phyloP scores from a whole-genome alignment of 2,797 vertebrate species.

The Eurystomus glaucurus region DNA sequence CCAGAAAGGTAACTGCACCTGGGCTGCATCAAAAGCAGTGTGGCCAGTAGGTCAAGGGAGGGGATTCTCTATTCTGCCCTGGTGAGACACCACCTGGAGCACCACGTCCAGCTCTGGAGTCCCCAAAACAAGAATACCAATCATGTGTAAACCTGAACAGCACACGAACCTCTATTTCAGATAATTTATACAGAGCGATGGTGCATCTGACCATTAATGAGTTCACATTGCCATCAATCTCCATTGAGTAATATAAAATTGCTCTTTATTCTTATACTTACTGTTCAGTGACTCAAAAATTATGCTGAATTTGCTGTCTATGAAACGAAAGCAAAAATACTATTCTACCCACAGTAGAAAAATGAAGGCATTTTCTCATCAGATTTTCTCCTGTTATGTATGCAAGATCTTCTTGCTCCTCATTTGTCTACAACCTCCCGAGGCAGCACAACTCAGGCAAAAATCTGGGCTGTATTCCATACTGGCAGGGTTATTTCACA shows the following conservation, averaged over 20 bases:
- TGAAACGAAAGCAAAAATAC: neutral
- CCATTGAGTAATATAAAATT: neutral
- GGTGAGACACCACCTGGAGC: too few relatives aligned
- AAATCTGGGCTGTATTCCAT: too few relatives aligned
- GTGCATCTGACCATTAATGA: neutral
- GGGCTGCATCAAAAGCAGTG: too few relatives aligned
- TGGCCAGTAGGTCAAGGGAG: too few relatives aligned
- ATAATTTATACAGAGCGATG: neutral
- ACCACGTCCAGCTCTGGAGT: too few relatives aligned
- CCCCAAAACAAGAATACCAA: too few relatives aligned
- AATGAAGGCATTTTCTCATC: neutral
- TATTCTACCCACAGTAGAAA: neutral
- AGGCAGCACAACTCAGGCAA: too few relatives aligned
- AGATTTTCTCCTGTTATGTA: neutral
- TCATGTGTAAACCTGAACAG: neutral
- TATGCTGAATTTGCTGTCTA: neutral
- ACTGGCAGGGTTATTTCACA: too few relatives aligned
- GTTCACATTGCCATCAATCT: neutral
- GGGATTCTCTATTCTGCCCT: too few relatives aligned
- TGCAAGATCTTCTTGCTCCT: neutral
- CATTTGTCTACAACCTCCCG: neutral
- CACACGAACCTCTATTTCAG: neutral
- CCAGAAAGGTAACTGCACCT: too few relatives aligned
- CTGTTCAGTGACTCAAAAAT: neutral
- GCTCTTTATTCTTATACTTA: neutral